These are phyloP conservation scores for Centropyge bicolor DNA, from an alignment of 2,797 vertebrate species.

Conservation along the genomic window DNA sequence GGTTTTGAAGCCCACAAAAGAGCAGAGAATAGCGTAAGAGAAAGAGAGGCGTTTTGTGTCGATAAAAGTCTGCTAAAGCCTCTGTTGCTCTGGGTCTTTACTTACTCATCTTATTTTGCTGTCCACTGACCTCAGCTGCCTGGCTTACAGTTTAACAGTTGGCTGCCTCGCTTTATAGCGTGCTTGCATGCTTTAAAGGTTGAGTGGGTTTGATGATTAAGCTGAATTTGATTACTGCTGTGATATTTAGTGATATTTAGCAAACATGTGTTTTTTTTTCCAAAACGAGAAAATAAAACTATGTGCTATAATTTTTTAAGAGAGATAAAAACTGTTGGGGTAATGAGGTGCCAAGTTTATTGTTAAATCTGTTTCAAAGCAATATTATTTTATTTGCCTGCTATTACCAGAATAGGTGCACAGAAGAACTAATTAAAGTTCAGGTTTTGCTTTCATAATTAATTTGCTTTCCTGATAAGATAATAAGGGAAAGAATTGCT, in stretches of 20 bases:
- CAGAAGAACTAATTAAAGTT: conserved; percentile 43
- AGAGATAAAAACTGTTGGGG: not conserved
- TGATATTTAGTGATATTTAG: conserved; percentile 50
- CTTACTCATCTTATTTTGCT: conserved; percentile 61
- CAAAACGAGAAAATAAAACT: conserved; percentile 35
- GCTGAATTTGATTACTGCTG: conserved; percentile 60
- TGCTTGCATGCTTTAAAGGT: conserved; percentile 46
- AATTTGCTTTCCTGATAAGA: conserved; percentile 22
- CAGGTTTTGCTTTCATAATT: conserved; percentile 49
- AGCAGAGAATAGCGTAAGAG: conserved; percentile 33
- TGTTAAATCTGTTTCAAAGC: conserved; percentile 14
- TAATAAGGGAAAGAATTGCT: conserved; percentile 30
- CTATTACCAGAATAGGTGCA: conserved; percentile 10
- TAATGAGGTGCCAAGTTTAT: conserved; percentile 28
- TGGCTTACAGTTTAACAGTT: conserved; percentile 62
- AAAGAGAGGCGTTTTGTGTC: conserved; percentile 45
- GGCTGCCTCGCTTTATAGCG: conserved; percentile 62
- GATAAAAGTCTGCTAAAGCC: conserved; percentile 60
- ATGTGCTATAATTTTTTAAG: not conserved
- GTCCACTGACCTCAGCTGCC: conserved; percentile 60
- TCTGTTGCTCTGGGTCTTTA: conserved; percentile 48
- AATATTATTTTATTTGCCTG: conserved; percentile 23
- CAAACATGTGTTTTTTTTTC: conserved; percentile 30
- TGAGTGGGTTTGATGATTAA: conserved; percentile 68
- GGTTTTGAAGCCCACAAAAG: conserved; percentile 48